Conservation (phyloP, 2,797 vertebrate species). For the Galago senegalensis region DNA sequence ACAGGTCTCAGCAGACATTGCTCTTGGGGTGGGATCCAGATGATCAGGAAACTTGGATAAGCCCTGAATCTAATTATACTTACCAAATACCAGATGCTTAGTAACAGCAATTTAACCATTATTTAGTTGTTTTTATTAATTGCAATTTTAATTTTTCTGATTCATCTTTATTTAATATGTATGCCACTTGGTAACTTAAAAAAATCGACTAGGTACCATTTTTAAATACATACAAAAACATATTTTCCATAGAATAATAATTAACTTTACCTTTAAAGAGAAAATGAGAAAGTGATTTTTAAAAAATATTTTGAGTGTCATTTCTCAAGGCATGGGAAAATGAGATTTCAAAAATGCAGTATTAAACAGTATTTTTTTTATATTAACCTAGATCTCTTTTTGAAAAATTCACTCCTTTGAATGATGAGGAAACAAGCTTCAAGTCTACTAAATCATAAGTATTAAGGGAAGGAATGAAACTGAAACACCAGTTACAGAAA, state of each 20-base stretch:
- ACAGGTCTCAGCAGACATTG: too few relatives aligned
- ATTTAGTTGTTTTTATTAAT: slow-evolving; percentile 34
- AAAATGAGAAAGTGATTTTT: not conserved
- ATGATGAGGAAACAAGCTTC: not conserved
- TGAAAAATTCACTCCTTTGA: not conserved
- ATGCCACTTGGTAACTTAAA: not conserved
- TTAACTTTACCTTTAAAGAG: not conserved
- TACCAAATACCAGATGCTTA: slow-evolving; percentile 25
- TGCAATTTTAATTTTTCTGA: not conserved
- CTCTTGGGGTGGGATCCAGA: too few relatives aligned
- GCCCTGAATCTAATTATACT: not conserved
- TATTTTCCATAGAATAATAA: slow-evolving; percentile 11
- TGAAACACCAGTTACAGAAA: not conserved
- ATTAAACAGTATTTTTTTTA: not conserved
- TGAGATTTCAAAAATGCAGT: not conserved
- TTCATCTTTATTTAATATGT: not conserved
- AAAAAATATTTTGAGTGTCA: not conserved
- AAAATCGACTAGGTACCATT: not conserved
- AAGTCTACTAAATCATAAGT: not conserved
- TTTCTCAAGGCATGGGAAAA: not conserved
- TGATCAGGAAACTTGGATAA: not conserved
- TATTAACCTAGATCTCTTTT: not conserved
- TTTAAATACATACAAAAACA: not conserved
- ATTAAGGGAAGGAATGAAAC: not conserved
- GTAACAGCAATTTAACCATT: slow-evolving; percentile 12